Conservation (phyloP, 2,888 invertebrate species). For the Caenorhabditis drosophilae region DNA sequence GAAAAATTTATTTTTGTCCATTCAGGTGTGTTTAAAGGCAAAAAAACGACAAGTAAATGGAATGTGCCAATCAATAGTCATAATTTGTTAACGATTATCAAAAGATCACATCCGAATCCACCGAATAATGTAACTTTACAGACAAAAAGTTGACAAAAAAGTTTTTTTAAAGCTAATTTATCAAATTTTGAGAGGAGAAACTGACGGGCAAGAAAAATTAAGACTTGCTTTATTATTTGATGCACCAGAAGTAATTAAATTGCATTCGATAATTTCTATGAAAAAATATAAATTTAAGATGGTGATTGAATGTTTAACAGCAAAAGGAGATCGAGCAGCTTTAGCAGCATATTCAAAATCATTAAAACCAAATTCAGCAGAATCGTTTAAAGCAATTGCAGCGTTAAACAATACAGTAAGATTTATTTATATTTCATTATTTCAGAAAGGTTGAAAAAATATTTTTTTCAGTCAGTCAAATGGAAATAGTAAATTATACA, state of each 20-base stretch:
- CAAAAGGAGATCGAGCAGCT: constrained; percentile 47
- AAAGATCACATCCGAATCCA: constrained; percentile 25
- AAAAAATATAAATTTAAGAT: constrained; percentile 33
- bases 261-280: no score
- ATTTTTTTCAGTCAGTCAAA: constrained; percentile 10
- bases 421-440: neutral
- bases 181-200: constrained; percentile 28
- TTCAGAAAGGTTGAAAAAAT: neutral
- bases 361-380: constrained; percentile 53
- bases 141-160: neutral
- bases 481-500: constrained; percentile 16
- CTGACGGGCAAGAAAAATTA: constrained; percentile 26
- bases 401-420: constrained; percentile 54
- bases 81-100: constrained; percentile 30
- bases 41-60: constrained; percentile 38
- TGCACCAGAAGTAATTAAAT: constrained; percentile 24
- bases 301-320: constrained; percentile 53
- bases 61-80: constrained; percentile 28
- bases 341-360: constrained; percentile 43
- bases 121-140: constrained; percentile 28
- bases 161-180: constrained; percentile 28
- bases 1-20: no score
- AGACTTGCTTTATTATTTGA: constrained; percentile 32
- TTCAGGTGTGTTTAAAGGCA: constrained; percentile 34
- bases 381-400: constrained; percentile 54